Conservation (phyloP, 1,140 invertebrate genomes). For the Drosophila pseudoobscura region DNA sequence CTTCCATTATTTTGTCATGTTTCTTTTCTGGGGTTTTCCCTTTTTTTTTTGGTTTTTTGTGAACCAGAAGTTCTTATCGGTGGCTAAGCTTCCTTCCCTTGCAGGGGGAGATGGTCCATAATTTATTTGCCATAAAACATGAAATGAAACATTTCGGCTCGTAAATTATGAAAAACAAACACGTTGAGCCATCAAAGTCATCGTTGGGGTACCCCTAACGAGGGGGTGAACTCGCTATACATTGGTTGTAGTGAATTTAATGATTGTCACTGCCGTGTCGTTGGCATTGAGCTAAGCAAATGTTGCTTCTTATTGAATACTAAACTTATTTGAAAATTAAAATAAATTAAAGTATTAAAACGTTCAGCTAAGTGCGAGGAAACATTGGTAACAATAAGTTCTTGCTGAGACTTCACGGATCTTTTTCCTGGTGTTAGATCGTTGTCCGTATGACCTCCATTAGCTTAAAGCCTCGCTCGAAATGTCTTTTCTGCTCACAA, state of each 20-base stretch:
- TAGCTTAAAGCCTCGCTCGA: constrained; percentile 6
- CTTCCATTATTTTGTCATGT: constrained; percentile 53
- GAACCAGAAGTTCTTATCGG: constrained; percentile 62
- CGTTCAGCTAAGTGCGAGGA: too few relatives aligned
- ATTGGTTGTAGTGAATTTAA: constrained; percentile 35
- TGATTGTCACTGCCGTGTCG: not conserved
- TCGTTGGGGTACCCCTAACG: constrained; percentile 8
- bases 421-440: not conserved
- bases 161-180: constrained; percentile 71
- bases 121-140: constrained; percentile 79
- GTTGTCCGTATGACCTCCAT: constrained; percentile 20
- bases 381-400: too few relatives aligned
- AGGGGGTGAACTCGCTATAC: constrained; percentile 34
- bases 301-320: too few relatives aligned
- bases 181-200: constrained; percentile 48
- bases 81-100: constrained; percentile 49
- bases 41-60: constrained; percentile 31
- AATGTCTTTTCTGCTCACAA: constrained; percentile 15
- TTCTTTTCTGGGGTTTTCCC: constrained; percentile 18
- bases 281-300: not conserved
- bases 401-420: too few relatives aligned
- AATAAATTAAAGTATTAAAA: too few relatives aligned
- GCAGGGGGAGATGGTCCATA: constrained; percentile 49
- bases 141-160: constrained; percentile 76
- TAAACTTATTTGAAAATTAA: too few relatives aligned